Evolutionary conservation across 2,113 vertebrate genomes (phyloP).

Genomic region (Brachyistius frenatus): DNA sequence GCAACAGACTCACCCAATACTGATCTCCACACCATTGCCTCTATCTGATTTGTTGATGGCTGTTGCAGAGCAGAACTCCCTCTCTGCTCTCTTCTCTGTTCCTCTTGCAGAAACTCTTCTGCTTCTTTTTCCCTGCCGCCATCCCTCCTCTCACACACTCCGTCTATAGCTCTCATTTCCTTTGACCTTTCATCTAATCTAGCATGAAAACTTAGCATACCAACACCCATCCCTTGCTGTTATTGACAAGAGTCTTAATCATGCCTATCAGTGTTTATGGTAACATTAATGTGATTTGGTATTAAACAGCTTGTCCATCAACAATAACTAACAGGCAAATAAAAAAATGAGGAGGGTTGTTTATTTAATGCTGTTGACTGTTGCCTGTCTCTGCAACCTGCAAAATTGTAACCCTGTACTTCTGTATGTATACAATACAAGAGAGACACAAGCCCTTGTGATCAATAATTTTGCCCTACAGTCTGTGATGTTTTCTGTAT

Average conservation of each 20-base stretch:
- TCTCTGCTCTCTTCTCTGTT: slow-evolving; percentile 13
- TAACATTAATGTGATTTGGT: slow-evolving; percentile 55
- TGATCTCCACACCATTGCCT: slow-evolving; percentile 38
- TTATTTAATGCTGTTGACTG: neutral
- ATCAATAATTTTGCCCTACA: slow-evolving; percentile 10
- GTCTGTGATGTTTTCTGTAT: slow-evolving; percentile 7
- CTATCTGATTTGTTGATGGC: slow-evolving; percentile 65
- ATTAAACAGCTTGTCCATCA: slow-evolving; percentile 59
- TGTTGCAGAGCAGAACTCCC: slow-evolving; percentile 58
- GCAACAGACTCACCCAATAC: slow-evolving; percentile 38
- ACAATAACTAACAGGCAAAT: slow-evolving; percentile 43
- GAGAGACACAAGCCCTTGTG: neutral
- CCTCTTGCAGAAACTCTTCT: neutral
- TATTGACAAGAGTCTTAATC: slow-evolving; percentile 70
- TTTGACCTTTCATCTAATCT: slow-evolving; percentile 80
- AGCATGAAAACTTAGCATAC: slow-evolving; percentile 55
- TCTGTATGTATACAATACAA: slow-evolving; percentile 5
- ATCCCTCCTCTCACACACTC: neutral
- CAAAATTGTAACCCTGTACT: neutral
- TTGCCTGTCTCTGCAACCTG: slow-evolving; percentile 1
- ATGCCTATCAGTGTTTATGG: slow-evolving; percentile 60
- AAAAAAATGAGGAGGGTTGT: slow-evolving; percentile 11
- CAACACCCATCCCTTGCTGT: slow-evolving; percentile 49
- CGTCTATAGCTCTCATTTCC: slow-evolving; percentile 22
- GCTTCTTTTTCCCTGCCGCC: neutral